These are phyloP conservation scores for Physeter macrocephalus DNA, from an alignment of 2,113 vertebrate genomes.

Conservation along the genomic window DNA sequence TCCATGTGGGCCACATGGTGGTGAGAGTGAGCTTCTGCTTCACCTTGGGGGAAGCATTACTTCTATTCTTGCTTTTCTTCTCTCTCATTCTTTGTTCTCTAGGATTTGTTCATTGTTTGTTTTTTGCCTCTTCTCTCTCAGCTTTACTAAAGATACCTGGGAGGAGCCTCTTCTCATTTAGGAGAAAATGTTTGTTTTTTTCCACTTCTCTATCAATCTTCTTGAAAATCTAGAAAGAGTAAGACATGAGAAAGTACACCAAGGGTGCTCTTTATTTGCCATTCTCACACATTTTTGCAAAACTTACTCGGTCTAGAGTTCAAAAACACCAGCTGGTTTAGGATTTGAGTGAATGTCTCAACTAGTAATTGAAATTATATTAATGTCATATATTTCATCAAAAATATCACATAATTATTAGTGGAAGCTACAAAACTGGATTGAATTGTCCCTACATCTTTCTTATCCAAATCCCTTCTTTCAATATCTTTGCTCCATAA, in stretches of 20 bases:
- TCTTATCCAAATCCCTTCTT: background rate
- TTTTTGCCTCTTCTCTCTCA: background rate
- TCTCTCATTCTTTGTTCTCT: background rate
- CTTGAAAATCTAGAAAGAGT: background rate
- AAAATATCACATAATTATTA: background rate
- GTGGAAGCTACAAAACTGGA: background rate
- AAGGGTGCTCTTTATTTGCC: background rate
- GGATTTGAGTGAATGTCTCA: background rate
- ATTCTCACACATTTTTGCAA: background rate
- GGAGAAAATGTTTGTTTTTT: background rate
- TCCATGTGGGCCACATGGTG: background rate
- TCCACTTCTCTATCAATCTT: accelerated
- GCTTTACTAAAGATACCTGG: background rate
- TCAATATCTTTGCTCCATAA: background rate
- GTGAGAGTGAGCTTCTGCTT: background rate
- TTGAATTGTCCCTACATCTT: background rate
- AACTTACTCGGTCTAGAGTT: background rate
- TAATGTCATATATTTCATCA: background rate
- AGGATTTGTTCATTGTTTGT: background rate
- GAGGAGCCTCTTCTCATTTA: background rate
- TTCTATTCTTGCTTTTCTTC: background rate
- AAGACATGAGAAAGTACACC: background rate
- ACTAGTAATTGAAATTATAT: background rate
- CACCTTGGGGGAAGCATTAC: background rate
- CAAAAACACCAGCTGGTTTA: background rate